phyloP scores from a whole-genome alignment of 2,888 invertebrate genomes.

The Cotesia congregata region DNA sequence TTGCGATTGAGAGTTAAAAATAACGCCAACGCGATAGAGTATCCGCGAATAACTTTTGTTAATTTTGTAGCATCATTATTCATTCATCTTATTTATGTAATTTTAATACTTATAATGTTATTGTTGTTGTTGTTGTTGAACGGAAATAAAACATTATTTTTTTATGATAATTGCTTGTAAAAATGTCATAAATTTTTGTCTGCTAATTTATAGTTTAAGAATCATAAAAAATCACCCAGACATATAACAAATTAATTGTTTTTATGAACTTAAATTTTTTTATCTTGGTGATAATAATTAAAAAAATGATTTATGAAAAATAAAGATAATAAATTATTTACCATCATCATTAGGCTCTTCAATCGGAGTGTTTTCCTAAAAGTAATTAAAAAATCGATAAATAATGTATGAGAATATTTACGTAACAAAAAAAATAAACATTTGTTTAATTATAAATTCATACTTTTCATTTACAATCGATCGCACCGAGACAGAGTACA shows the following conservation, averaged over 20 bases:
- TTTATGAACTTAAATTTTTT: neutral
- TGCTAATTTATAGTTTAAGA: neutral
- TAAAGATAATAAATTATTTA: slow-evolving; percentile 68
- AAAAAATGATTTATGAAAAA: neutral
- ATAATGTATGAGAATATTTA: slow-evolving; percentile 28
- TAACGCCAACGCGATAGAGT: neutral
- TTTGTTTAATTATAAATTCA: neutral
- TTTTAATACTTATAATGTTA: neutral
- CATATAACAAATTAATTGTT: too few species aligned
- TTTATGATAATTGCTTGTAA: neutral
- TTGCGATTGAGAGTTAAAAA: neutral
- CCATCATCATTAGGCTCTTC: slow-evolving; percentile 84
- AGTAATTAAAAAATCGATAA: slow-evolving; percentile 29
- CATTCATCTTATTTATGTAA: neutral
- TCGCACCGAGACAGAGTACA: slow-evolving; percentile 3
- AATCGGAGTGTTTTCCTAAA: slow-evolving; percentile 86
- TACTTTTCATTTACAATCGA: neutral
- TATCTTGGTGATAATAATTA: neutral
- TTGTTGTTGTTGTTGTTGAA: too few species aligned
- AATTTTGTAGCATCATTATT: neutral
- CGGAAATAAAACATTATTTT: too few species aligned
- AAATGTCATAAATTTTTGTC: neutral
- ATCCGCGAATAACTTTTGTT: neutral
- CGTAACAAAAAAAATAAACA: slow-evolving; percentile 23
- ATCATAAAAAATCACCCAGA: neutral